Evolutionary conservation across 2,113 vertebrate species (phyloP).

Genomic region (Gobiocypris rarus): DNA sequence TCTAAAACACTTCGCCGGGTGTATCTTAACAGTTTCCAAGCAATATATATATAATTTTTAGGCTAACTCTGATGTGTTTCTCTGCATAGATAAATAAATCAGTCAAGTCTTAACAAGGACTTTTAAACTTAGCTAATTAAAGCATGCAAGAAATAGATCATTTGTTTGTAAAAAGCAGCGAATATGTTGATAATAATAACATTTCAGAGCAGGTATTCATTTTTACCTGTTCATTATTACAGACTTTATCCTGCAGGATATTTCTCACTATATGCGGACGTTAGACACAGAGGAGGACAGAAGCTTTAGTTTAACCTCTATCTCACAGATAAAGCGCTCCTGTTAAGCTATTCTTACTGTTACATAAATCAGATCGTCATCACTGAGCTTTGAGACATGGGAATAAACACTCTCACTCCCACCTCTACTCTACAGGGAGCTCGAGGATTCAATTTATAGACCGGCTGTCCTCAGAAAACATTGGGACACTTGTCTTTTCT

Average conservation of each 20-base stretch:
- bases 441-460: constrained; percentile 24
- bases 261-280: constrained; percentile 24
- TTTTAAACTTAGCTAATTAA: background rate
- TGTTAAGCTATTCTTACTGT: constrained; percentile 33
- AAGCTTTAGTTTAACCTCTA: constrained; percentile 39
- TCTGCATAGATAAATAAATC: background rate
- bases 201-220: background rate
- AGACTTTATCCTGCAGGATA: background rate
- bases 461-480: constrained; percentile 86
- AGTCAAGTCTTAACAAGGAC: background rate
- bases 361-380: constrained; percentile 38
- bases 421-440: background rate
- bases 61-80: background rate
- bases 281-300: background rate
- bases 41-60: constrained; percentile 2
- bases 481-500: too few relatives aligned
- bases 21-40: constrained; percentile 11
- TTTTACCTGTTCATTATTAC: background rate
- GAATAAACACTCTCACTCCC: constrained; percentile 33
- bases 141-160: background rate
- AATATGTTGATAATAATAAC: background rate
- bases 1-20: background rate
- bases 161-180: background rate
- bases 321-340: constrained; percentile 22
- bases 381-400: constrained; percentile 4